These are phyloP conservation scores for Bombus impatiens DNA, from an alignment of 1,140 invertebrate species.

Conservation along the genomic window DNA sequence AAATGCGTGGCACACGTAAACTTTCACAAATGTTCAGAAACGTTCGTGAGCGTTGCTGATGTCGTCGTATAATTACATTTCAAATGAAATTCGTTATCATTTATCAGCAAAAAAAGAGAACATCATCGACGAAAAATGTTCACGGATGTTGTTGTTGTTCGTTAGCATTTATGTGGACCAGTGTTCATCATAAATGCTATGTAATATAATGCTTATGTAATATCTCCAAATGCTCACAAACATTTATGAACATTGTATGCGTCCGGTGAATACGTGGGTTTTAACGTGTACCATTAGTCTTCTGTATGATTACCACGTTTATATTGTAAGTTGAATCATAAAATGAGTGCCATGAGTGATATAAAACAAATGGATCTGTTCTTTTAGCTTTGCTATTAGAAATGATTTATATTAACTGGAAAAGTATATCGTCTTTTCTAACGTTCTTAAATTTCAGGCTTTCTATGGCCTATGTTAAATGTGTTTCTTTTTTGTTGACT, in stretches of 20 bases:
- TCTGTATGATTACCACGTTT: slow-evolving; percentile 52
- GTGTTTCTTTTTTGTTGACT: neutral
- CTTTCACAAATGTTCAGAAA: neutral
- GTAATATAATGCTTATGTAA: neutral
- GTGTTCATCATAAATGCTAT: neutral
- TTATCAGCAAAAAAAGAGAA: neutral
- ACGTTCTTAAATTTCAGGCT: slow-evolving; percentile 2
- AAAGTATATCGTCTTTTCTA: slow-evolving; percentile 6
- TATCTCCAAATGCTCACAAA: neutral
- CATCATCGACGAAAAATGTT: neutral
- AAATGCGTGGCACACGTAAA: neutral
- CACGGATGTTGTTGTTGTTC: neutral
- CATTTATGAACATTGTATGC: neutral
- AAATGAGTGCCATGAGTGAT: slow-evolving; percentile 64
- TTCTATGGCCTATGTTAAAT: slow-evolving; percentile 22
- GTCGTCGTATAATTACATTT: neutral
- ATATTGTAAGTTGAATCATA: slow-evolving; percentile 41
- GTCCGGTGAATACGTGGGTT: neutral
- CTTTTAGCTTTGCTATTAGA: slow-evolving; percentile 34
- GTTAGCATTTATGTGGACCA: neutral
- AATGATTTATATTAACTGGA: slow-evolving; percentile 29
- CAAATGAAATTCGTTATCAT: neutral
- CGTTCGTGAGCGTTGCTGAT: neutral
- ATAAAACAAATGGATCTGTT: slow-evolving; percentile 39
- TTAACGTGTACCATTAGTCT: slow-evolving; percentile 44